phyloP scores from a whole-genome alignment of 2,113 vertebrate species.

The Megaceryle maxima region DNA sequence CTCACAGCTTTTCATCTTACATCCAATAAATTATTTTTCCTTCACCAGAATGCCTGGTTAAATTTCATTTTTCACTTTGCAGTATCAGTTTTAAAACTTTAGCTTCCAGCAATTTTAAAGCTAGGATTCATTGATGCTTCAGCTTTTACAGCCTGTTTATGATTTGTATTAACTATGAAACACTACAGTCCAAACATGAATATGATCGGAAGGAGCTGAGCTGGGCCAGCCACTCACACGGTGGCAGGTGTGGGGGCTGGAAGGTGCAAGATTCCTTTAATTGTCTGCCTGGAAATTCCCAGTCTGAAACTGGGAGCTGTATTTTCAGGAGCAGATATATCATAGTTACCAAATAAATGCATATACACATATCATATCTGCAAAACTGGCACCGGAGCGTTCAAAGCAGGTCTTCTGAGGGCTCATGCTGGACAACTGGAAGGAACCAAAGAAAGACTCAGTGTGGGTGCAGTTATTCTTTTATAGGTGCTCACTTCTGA shows the following conservation, averaged over 20 bases:
- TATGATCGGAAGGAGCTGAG: neutral
- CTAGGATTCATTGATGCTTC: constrained; percentile 30
- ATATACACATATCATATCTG: neutral
- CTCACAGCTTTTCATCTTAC: constrained; percentile 64
- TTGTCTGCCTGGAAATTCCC: constrained; percentile 15
- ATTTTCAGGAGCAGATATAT: neutral
- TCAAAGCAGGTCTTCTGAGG: neutral
- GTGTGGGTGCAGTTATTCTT: neutral
- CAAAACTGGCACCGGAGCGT: fast-evolving
- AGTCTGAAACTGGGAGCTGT: neutral
- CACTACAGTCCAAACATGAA: neutral
- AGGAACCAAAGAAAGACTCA: neutral
- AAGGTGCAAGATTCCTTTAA: constrained; percentile 5
- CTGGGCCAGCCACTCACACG: neutral
- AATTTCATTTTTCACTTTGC: constrained; percentile 76
- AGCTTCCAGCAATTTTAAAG: constrained; percentile 63
- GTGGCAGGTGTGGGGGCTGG: constrained; percentile 31
- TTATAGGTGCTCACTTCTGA: neutral
- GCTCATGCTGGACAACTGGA: neutral
- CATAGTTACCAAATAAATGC: neutral
- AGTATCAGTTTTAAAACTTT: constrained; percentile 70
- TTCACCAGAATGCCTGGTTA: constrained; percentile 72
- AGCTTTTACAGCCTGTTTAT: constrained; percentile 45
- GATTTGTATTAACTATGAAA: constrained; percentile 57
- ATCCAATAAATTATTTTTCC: constrained; percentile 76